Conservation (phyloP, 2,888 invertebrate genomes). For the Pristionchus fissidentatus region DNA sequence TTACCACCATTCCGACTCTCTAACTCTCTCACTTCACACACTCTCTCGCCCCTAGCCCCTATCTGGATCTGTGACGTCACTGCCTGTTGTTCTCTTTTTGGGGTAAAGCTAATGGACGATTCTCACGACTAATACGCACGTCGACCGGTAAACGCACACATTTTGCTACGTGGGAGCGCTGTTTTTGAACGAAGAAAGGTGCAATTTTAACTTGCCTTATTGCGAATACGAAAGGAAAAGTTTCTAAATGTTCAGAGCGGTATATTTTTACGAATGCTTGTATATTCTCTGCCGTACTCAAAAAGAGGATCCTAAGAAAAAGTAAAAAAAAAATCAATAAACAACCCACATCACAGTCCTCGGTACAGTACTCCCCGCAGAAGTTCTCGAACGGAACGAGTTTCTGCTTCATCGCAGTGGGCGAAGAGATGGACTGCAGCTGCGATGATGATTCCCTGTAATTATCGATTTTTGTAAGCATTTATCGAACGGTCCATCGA, state of each 20-base stretch:
- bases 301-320: neutral
- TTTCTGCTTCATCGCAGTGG: constrained; percentile 70
- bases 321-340: neutral
- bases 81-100: neutral
- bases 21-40: neutral
- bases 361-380: constrained; percentile 70
- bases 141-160: no score
- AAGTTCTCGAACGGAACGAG: constrained; percentile 66
- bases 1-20: neutral
- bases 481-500: no score
- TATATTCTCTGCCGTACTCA: neutral
- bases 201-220: no score
- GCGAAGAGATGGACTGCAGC: constrained; percentile 65
- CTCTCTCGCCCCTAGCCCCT: neutral
- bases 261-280: no score
- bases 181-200: neutral
- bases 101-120: no score
- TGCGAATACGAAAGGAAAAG: no score
- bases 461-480: constrained; percentile 19
- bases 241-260: no score
- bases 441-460: constrained; percentile 64
- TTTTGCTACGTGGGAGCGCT: neutral
- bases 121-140: no score
- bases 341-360: constrained; percentile 55
- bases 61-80: neutral